These are phyloP conservation scores for Vireo altiloquus DNA, from an alignment of 2,113 vertebrate species.

Conservation along the genomic window DNA sequence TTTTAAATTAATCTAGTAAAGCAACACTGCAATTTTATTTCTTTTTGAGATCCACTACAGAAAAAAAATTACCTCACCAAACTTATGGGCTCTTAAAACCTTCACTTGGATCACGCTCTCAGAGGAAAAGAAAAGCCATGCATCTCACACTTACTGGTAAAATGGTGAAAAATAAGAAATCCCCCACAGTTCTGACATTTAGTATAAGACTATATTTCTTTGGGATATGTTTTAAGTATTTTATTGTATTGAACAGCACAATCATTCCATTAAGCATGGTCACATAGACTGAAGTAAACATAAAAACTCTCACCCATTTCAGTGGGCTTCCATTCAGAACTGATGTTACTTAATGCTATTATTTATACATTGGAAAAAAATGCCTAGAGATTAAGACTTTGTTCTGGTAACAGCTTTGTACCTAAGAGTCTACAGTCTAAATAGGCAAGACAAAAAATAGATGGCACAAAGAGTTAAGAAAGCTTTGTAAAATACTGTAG, in stretches of 20 bases:
- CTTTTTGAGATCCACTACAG: background rate
- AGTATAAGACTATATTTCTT: background rate
- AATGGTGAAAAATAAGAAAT: background rate
- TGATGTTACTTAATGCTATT: background rate
- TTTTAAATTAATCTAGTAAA: background rate
- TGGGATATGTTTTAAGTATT: background rate
- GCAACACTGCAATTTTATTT: background rate
- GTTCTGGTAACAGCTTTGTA: background rate
- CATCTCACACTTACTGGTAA: background rate
- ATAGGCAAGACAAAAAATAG: background rate
- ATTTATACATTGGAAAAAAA: background rate
- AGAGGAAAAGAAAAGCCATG: background rate
- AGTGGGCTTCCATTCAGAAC: background rate
- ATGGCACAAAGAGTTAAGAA: background rate
- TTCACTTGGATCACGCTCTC: background rate
- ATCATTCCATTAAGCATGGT: background rate
- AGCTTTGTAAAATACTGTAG: background rate
- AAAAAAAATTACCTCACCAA: background rate
- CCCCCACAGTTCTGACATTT: background rate
- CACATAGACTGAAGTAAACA: background rate
- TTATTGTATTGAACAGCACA: background rate
- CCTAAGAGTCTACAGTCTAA: background rate
- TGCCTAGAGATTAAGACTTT: background rate
- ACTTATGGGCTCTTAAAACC: background rate
- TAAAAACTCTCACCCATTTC: background rate